These are phyloP conservation scores for Simalia tracyae DNA, from an alignment of 2,797 vertebrate genomes.

Conservation along the genomic window DNA sequence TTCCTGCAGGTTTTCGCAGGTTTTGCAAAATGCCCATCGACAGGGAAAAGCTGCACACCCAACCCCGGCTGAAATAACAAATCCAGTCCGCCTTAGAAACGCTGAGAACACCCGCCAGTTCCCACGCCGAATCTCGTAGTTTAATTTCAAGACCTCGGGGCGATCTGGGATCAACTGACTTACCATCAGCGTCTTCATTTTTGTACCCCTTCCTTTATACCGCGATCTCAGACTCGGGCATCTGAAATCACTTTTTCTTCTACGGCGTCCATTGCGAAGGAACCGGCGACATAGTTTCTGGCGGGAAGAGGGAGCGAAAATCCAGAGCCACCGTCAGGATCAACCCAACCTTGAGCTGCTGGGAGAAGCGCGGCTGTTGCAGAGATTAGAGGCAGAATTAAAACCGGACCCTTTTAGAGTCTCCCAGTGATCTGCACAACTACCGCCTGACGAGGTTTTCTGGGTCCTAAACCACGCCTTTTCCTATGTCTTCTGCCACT, in stretches of 20 bases:
- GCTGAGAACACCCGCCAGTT: background rate
- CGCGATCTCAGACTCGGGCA: constrained; percentile 73
- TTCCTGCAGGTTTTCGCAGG: background rate
- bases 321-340: background rate
- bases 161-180: constrained; percentile 67
- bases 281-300: constrained; percentile 22
- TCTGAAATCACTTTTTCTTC: constrained; percentile 76
- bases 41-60: background rate
- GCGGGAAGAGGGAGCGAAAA: background rate
- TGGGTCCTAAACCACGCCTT: constrained; percentile 75
- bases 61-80: constrained; percentile 12
- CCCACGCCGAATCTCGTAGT: constrained; percentile 19
- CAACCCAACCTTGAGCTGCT: constrained; percentile 59
- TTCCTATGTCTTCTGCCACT: constrained; percentile 41
- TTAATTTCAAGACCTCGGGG: background rate
- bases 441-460: constrained; percentile 62
- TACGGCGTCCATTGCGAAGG: constrained; percentile 71
- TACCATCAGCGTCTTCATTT: constrained; percentile 95
- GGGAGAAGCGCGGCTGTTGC: constrained; percentile 66
- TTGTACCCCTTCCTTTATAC: constrained; percentile 74
- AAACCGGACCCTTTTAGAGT: constrained; percentile 75
- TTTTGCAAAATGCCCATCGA: background rate
- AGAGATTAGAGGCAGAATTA: constrained; percentile 78
- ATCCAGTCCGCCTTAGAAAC: background rate
- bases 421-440: constrained; percentile 67